Percentiles rank a stretch among this genome's conserved stretches.
Conservation (phyloP, 2,888 invertebrate species). For the Pedicia rivosa region DNA sequence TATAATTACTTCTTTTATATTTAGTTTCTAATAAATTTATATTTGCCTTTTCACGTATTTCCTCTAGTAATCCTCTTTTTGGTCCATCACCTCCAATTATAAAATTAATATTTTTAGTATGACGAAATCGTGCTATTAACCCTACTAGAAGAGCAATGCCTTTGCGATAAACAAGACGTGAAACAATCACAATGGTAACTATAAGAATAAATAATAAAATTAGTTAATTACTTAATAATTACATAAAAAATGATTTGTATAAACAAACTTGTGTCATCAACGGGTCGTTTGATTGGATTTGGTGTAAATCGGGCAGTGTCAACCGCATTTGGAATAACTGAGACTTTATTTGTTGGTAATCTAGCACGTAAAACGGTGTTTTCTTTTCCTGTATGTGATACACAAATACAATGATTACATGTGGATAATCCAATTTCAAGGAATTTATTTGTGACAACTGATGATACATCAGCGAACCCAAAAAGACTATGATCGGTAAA, state of each 20-base stretch:
- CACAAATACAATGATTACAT: conserved; percentile 94
- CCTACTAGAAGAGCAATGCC: conserved; percentile 93
- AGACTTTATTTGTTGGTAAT: conserved; percentile 68
- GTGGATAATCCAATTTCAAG: conserved; percentile 83
- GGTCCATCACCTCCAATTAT: conserved; percentile 96
- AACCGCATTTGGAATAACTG: conserved; percentile 98
- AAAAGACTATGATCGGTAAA: conserved; percentile 97
- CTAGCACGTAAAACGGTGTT: conserved; percentile 89
- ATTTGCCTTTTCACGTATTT: conserved; percentile 75
- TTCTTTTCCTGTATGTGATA: conserved; percentile 91
- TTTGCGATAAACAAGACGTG: conserved; percentile 91
- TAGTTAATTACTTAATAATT: too few species aligned
- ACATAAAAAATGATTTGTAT: background rate
- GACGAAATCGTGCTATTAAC: conserved; percentile 48
- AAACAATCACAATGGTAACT: conserved; percentile 83
- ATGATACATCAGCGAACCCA: conserved; percentile 96
- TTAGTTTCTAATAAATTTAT: too few species aligned
- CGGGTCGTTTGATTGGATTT: conserved; percentile 50
- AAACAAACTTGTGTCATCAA: conserved; percentile 33
- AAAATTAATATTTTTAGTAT: conserved; percentile 66
- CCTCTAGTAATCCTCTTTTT: conserved; percentile 87
- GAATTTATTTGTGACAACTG: conserved; percentile 92
- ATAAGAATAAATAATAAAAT: conserved; percentile 27
- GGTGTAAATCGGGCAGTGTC: conserved; percentile 86
- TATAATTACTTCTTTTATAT: too few species aligned